Base-by-base conservation (phyloP, 23 tunicate genomes). In the Halocynthia roretzi region DNA sequence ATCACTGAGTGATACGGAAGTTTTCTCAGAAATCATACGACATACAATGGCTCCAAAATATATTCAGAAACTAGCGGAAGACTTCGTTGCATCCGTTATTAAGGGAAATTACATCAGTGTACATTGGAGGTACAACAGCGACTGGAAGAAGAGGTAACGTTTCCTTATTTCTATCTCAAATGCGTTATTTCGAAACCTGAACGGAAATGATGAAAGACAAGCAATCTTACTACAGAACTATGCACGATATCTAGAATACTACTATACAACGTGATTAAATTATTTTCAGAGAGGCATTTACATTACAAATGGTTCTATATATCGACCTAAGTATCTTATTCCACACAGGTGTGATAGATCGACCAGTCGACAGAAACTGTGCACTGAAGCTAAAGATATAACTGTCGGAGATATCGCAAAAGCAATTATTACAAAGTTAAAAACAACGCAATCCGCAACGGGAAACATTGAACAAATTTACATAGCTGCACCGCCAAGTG, bases 81-180 rank as follows among this genome's bases (percentile, higher is more conserved):
- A 83, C 20, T 76, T 83, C 19, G 76, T 83, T 21, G 62, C 65
- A 53, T 10, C 67, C 10, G 52, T 7, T 15, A n/a, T 81, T 18
- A 53, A 48, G 19, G 61, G 67, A 18, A 52, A 11, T 10, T 81
- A 55, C 52, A 54, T 83, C 17, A 54, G 73, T 18, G 65, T 83
- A 12, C 86, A 83, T 7, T 83, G 86, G 86, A 75, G 86, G 50
- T 83, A 71, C 68, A 81, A 83, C 75, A 65, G 54, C 40, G 86
- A 83, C 44, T 83, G 86, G 86, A 55, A 50, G 67, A 83, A 83
- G 67, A 75, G 81, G 86, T 76, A 10, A 55, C 17, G 23, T 10
- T 40, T 21, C 0, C 48, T 51, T 50, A 20, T 15, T 15, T 60
- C 17, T 60, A 31, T 31, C 44, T 31, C 44, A 31, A 31, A 31